phyloP scores from a whole-genome alignment of 2,113 vertebrate genomes.

The Bagarius yarrelli region DNA sequence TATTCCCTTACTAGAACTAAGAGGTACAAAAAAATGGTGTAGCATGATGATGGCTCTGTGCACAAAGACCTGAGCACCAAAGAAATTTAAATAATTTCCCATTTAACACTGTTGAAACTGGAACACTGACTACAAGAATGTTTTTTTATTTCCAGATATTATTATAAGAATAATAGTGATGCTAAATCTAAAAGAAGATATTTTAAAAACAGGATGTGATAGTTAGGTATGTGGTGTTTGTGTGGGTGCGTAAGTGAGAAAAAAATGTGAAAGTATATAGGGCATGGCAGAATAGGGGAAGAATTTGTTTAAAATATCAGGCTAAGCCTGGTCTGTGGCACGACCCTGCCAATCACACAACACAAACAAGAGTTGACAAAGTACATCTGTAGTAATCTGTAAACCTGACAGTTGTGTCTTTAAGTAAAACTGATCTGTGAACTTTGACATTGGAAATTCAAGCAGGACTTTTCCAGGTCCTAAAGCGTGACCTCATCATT shows the following conservation, averaged over 20 bases:
- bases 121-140: too few relatives aligned
- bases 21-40: too few relatives aligned
- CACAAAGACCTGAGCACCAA: too few relatives aligned
- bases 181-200: too few relatives aligned
- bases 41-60: too few relatives aligned
- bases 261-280: not conserved
- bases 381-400: slow-evolving; percentile 18
- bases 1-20: too few relatives aligned
- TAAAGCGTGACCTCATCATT: slow-evolving; percentile 42
- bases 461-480: slow-evolving; percentile 19
- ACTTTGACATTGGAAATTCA: slow-evolving; percentile 36
- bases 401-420: slow-evolving; percentile 15
- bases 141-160: too few relatives aligned
- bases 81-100: too few relatives aligned
- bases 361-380: slow-evolving; percentile 23
- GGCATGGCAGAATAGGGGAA: not conserved
- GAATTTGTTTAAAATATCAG: slow-evolving; percentile 19
- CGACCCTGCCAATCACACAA: slow-evolving; percentile 23
- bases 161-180: too few relatives aligned
- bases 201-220: too few relatives aligned
- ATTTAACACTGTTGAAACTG: too few relatives aligned
- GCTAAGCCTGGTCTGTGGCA: not conserved
- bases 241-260: not conserved
- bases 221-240: too few relatives aligned
- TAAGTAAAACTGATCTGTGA: slow-evolving; percentile 23